A percentile compares a stretch with the other conserved stretches of the same genome.
Evolutionary conservation across 1,140 invertebrate genomes (phyloP).

Genomic region (Drosophila mojavensis): DNA sequence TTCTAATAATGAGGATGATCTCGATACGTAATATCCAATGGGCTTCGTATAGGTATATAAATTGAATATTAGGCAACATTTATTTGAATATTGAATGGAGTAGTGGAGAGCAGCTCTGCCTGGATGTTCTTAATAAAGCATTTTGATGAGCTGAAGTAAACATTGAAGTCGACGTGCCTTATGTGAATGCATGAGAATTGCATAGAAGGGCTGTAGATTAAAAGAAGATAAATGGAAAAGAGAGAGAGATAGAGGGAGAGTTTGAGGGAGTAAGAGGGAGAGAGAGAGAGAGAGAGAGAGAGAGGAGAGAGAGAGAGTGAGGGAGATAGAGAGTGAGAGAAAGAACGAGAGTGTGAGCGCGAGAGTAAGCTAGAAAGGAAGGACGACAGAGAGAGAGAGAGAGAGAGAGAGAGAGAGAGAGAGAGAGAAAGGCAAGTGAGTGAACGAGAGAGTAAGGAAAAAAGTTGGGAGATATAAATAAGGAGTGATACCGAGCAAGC

Average conservation of each 20-base stretch:
- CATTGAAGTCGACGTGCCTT: too few species aligned
- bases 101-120: too few species aligned
- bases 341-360: neutral
- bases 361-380: neutral
- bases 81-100: too few species aligned
- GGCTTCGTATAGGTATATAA: neutral
- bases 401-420: too few species aligned
- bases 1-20: slow-evolving; percentile 7
- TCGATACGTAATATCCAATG: neutral
- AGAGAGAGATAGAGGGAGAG: neutral
- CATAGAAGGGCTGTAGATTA: neutral
- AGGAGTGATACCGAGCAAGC: neutral
- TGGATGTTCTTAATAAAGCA: too few species aligned
- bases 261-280: neutral
- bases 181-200: neutral
- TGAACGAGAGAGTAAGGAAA: neutral
- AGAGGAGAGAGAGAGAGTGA: neutral
- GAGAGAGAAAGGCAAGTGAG: too few species aligned
- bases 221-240: neutral
- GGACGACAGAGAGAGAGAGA: neutral
- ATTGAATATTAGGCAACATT: neutral
- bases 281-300: neutral
- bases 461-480: too few species aligned
- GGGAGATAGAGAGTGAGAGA: neutral
- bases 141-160: too few species aligned